phyloP scores from a whole-genome alignment of 2,797 vertebrate species.

The Dicrostonyx torquatus region DNA sequence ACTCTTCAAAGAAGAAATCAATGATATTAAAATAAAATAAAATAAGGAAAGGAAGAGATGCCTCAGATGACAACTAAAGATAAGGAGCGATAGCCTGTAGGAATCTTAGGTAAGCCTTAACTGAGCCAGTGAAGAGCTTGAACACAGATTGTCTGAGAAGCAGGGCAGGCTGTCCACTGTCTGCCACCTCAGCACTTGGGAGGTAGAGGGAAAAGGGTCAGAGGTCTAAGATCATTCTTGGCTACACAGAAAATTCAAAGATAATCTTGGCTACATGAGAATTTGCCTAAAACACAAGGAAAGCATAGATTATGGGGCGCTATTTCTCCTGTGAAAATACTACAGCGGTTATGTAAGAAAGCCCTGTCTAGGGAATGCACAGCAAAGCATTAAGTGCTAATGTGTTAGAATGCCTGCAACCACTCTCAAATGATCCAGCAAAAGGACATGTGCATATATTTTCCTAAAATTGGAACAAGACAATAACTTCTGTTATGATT shows the following conservation, averaged over 20 bases:
- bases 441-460: not conserved
- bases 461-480: not conserved
- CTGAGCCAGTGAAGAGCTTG: not conserved
- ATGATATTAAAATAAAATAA: not conserved
- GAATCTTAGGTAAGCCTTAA: not conserved
- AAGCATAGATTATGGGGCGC: not conserved
- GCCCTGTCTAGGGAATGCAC: not conserved
- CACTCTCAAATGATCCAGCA: slow-evolving; percentile 1
- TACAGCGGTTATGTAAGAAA: not conserved
- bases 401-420: not conserved
- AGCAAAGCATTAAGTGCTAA: not conserved
- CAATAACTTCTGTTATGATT: not conserved
- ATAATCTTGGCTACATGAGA: not conserved
- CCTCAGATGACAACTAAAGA: slow-evolving; percentile 20
- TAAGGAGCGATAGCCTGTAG: not conserved
- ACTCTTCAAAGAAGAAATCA: not conserved
- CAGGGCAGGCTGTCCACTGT: not conserved
- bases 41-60: not conserved
- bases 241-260: no score
- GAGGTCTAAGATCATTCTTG: not conserved
- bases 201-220: not conserved
- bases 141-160: not conserved
- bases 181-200: not conserved
- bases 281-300: not conserved
- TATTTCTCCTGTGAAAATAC: not conserved